Evolutionary conservation across 2,888 invertebrate genomes (phyloP), one percentile per base, ranked within the genome.

Genomic region (Lordiphosa andalusiaca): DNA sequence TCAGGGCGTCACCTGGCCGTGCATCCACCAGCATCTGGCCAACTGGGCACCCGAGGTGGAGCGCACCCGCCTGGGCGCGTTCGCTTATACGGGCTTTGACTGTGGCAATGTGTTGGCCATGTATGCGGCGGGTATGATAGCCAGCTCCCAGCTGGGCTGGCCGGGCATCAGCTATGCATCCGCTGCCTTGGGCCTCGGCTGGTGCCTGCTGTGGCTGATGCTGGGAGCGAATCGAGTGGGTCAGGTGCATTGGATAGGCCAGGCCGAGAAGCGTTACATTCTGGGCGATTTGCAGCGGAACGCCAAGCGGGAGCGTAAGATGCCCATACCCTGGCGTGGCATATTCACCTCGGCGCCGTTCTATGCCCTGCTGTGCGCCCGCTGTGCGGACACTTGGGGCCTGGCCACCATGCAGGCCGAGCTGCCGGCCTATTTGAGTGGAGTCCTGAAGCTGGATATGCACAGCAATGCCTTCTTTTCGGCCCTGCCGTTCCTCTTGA

Each of bases 81-180:
- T 91, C 39, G 86, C 90, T 40, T 91, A 91, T 61, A 90, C 91
- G 84, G 94, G 94, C 0, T 91, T 92, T 3, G 93, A 92, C 75
- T 91, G 93, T 25, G 94, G 94, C n/a, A 93, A 93, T 0, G 91
- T 94, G 1, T 66, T 94, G 12, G 91, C 93, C 9, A 91, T 94
- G 88, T 91, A 92, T 48, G 81, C 92, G 3, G 92, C 93, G 2
- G 94, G 94, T 0, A 55, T 91, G 3, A 88, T 95, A 38, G 92
- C 93, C 0, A 91, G 88, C 0, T 92, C 90, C 0, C 47, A 64
- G 0, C 75, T 91, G 3, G 93, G 93, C 2, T 94, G 94, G 94
- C 93, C 93, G 0, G 91, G 92, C 2, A 91, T 93, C 3, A 93
- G 93, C 74, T 94, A 94, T 88, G 69, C 91, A 0, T 91, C 92